phyloP scores from a whole-genome alignment of 2,888 invertebrate species.

The Timema cristinae region DNA sequence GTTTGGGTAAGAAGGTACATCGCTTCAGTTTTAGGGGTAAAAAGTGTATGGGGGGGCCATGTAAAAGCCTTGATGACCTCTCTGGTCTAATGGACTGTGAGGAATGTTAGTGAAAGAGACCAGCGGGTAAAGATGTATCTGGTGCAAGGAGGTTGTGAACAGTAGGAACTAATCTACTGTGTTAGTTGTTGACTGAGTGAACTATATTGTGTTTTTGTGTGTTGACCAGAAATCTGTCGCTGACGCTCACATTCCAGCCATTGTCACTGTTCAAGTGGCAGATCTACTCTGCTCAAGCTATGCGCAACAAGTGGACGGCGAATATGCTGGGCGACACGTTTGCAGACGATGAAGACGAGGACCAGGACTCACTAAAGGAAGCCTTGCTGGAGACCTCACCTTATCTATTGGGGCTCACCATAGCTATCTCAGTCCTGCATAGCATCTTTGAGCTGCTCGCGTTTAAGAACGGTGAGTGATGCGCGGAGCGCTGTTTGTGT shows the following conservation, averaged over 20 bases:
- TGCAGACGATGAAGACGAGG: constrained; percentile 77
- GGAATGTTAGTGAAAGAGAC: too few relatives aligned
- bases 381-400: constrained; percentile 96
- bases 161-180: too few relatives aligned
- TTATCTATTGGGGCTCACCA: constrained; percentile 85
- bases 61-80: too few relatives aligned
- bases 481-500: background rate
- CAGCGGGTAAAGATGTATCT: too few relatives aligned
- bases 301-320: constrained; percentile 77
- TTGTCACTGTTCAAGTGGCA: constrained; percentile 97
- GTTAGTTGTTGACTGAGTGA: too few relatives aligned
- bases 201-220: too few relatives aligned
- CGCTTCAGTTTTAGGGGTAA: too few relatives aligned
- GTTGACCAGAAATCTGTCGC: constrained; percentile 48
- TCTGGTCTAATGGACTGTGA: too few relatives aligned
- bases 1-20: too few relatives aligned
- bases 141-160: too few relatives aligned
- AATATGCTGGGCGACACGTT: constrained; percentile 62
- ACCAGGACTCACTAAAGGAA: constrained; percentile 88
- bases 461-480: constrained; percentile 85
- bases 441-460: constrained; percentile 97
- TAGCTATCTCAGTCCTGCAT: constrained; percentile 89
- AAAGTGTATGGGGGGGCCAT: too few relatives aligned
- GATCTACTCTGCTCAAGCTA: constrained; percentile 92
- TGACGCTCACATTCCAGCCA: constrained; percentile 79